These are phyloP conservation scores for Ostrea denselamellosa DNA, from an alignment of 1,140 invertebrate genomes.

Conservation along the genomic window DNA sequence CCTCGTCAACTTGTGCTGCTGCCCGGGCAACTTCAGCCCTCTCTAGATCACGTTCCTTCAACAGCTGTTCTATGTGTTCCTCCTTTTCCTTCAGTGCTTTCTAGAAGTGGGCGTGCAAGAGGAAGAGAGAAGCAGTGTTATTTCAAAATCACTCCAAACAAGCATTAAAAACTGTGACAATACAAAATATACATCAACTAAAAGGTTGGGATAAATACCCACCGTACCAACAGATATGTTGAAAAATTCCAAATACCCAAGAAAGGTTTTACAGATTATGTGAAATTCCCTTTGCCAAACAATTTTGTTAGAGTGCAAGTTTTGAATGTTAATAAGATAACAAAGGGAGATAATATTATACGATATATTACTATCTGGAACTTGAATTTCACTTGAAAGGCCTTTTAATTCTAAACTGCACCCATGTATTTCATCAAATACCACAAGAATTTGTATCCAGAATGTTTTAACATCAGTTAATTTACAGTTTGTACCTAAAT, in stretches of 20 bases:
- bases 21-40: slow-evolving; percentile 88
- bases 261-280: background rate
- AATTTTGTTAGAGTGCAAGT: background rate
- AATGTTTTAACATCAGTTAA: too few relatives aligned
- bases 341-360: background rate
- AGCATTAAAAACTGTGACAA: background rate
- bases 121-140: background rate
- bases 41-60: slow-evolving; percentile 93
- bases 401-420: too few relatives aligned
- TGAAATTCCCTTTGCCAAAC: background rate
- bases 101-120: slow-evolving; percentile 79
- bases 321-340: background rate
- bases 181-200: background rate
- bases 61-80: slow-evolving; percentile 92
- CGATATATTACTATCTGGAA: too few relatives aligned
- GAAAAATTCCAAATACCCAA: background rate
- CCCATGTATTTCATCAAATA: too few relatives aligned
- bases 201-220: background rate
- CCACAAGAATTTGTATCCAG: too few relatives aligned
- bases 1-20: slow-evolving; percentile 86
- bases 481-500: too few relatives aligned
- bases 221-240: background rate
- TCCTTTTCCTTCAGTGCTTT: slow-evolving; percentile 95
- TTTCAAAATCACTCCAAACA: background rate
- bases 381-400: too few relatives aligned